Percentiles rank a stretch among this genome's conserved stretches.
phyloP scores from a whole-genome alignment of 2,113 vertebrate species.

The Nettapus auritus region DNA sequence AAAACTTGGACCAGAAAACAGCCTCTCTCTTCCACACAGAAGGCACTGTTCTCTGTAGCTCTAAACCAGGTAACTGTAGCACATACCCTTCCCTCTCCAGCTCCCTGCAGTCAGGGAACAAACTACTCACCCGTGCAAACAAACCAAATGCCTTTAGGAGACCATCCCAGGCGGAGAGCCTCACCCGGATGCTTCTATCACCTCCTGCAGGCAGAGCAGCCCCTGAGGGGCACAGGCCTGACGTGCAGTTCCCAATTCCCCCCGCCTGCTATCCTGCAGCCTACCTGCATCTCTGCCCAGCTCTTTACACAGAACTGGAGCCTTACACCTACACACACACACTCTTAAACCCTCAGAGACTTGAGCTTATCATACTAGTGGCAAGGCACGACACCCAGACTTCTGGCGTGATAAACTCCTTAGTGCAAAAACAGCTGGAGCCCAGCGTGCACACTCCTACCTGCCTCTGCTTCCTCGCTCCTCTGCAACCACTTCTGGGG shows the following conservation, averaged over 20 bases:
- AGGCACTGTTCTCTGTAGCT: not conserved
- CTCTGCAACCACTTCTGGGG: not conserved
- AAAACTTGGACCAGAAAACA: not conserved
- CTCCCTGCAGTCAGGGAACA: not conserved
- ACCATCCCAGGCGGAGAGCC: not conserved
- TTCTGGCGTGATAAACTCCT: not conserved
- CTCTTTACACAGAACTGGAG: not conserved
- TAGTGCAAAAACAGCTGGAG: not conserved
- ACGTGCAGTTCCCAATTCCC: not conserved
- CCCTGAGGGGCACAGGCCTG: not conserved
- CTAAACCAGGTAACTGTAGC: not conserved
- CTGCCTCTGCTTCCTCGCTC: not conserved
- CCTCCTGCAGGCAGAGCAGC: not conserved
- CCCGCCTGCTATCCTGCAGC: not conserved
- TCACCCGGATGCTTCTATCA: not conserved
- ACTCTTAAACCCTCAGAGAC: not conserved
- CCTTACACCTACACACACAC: not conserved
- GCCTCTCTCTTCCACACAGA: not conserved
- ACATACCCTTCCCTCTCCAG: not conserved
- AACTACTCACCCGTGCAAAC: not conserved
- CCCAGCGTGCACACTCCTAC: not conserved
- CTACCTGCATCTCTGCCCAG: not conserved
- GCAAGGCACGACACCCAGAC: not conserved
- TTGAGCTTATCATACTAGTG: not conserved
- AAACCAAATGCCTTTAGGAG: not conserved